Evolutionary conservation across 2,888 invertebrate species (phyloP).

Genomic region (Helleia helle): DNA sequence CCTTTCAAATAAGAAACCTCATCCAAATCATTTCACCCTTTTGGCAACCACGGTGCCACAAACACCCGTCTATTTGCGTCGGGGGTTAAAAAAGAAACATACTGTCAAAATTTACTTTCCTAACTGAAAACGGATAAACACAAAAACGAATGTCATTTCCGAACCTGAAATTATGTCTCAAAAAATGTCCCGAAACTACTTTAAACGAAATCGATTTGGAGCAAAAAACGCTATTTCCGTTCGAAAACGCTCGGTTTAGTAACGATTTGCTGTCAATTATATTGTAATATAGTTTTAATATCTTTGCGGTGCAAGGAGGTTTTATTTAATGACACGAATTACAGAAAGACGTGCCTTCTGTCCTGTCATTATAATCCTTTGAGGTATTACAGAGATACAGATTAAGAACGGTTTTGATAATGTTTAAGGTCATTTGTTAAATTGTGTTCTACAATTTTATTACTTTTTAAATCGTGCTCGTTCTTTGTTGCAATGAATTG

Average conservation of each 20-base stretch:
- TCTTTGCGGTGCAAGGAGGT: conserved; percentile 32
- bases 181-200: not conserved
- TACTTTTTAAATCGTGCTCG: too few species aligned
- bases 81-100: too few species aligned
- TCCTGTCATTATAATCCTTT: conserved; percentile 46
- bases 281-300: conserved; percentile 59
- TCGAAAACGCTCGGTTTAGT: conserved; percentile 51
- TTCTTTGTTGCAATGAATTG: too few species aligned
- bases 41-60: too few species aligned
- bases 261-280: conserved; percentile 51
- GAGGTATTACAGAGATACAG: conserved; percentile 6
- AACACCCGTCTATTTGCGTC: too few species aligned
- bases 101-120: too few species aligned
- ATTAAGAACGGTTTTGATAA: conserved; percentile 14
- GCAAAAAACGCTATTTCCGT: conserved; percentile 42
- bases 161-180: not conserved
- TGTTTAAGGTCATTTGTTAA: not conserved
- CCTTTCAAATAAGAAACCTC: too few species aligned
- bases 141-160: not conserved
- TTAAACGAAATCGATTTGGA: conserved; percentile 3
- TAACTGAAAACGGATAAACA: too few species aligned
- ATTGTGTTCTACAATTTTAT: too few species aligned
- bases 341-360: conserved; percentile 59
- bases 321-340: conserved; percentile 44
- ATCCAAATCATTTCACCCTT: too few species aligned